phyloP scores from a whole-genome alignment of 2,797 vertebrate genomes.

The Chelmon rostratus region DNA sequence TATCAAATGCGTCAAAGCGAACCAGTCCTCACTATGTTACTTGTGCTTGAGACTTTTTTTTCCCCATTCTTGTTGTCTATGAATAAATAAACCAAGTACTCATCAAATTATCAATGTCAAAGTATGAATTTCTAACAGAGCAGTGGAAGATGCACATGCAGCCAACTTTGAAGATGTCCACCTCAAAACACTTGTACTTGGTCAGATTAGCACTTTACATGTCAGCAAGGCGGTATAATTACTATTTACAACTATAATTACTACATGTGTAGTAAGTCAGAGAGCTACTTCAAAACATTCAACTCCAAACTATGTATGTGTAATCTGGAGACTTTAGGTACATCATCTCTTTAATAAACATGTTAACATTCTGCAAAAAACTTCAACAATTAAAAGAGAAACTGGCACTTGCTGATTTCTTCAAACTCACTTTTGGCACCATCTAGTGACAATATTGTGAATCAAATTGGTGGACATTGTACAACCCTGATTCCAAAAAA shows the following conservation, averaged over 20 bases:
- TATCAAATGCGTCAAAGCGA: slow-evolving; percentile 39
- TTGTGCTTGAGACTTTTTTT: slow-evolving; percentile 57
- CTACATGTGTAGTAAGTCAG: background rate
- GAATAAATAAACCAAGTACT: slow-evolving; percentile 63
- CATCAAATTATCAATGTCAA: slow-evolving; percentile 2
- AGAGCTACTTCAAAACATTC: background rate
- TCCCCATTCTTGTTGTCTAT: slow-evolving; percentile 50
- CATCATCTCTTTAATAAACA: background rate
- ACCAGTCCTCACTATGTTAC: slow-evolving; percentile 44
- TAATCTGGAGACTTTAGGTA: background rate
- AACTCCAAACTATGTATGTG: background rate
- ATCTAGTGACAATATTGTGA: slow-evolving; percentile 5
- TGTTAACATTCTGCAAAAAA: background rate
- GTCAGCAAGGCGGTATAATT: background rate
- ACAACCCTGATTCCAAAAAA: no score
- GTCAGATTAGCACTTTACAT: background rate
- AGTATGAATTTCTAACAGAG: slow-evolving; percentile 8
- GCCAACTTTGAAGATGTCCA: background rate
- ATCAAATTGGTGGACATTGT: background rate
- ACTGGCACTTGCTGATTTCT: background rate
- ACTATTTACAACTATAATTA: no score
- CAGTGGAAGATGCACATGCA: background rate
- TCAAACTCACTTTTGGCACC: slow-evolving; percentile 1
- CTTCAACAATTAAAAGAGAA: background rate
- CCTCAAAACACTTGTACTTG: background rate